Base-by-base conservation (phyloP, 2,888 invertebrate genomes). In the Andrena chrysosceles region DNA sequence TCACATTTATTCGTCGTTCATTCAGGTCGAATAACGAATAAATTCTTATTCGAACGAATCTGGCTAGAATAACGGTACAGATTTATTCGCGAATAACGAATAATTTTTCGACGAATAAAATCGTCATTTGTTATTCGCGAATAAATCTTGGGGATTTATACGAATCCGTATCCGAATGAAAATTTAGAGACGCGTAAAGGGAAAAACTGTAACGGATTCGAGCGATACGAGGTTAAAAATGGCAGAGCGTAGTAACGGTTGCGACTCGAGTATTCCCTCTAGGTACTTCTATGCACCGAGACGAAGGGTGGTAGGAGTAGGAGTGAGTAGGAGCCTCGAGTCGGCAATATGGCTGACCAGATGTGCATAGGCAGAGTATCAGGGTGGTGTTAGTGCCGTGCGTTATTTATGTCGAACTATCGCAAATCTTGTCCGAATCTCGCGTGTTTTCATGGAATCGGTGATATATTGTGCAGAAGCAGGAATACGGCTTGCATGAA, bases 361-460 rank as follows among this genome's bases (percentile, higher is more conserved):
- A 93, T 91, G 93, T 93, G 90, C 90, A 91, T 91, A 90, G 89
- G 92, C 89, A 92, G 93, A 93, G 93, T 93, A 93, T 93, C 90
- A 90, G 91, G 89, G 93, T 93, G 92, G 93, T 93, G 92, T 93
- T 93, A 92, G 92, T 92, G 92, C 88, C 81, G 89, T 90, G 88
- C 91, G 90, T 91, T 92, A 93, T 93, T 92, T 93, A 94, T 94
- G 94, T 93, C 93, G 92, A 92, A 93, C 91, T 92, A 93, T 90
- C 92, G 93, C 87, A 93, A 93, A 89, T 93, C 93, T 88, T 93
- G 93, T 90, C 93, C 92, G 89, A 92, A 93, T 92, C 92, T 93
- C 92, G 93, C 92, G 92, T 93, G 93, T 92, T 93, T 94, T 93
- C 92, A 93, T 93, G 94, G 93, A 91, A 93, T 93, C 92, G 92